Conservation (phyloP, 2,113 vertebrate genomes). For the Gobio gobio region DNA sequence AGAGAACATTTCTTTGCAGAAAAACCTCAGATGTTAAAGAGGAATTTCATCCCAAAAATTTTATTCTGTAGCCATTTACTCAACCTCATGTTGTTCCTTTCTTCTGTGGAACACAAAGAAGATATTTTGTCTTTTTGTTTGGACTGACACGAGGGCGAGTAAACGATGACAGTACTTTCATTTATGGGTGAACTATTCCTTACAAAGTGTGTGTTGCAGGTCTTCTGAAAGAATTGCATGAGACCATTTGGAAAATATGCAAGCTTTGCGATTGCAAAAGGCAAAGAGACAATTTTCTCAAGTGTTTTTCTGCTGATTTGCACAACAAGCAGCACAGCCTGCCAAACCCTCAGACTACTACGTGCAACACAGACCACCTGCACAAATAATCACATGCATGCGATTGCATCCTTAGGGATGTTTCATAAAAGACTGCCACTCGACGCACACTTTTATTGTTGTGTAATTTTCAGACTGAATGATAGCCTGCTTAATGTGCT, state of each 20-base stretch:
- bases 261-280: not conserved
- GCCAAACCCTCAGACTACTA: not conserved
- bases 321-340: not conserved
- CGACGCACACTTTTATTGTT: not conserved
- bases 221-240: not conserved
- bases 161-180: not conserved
- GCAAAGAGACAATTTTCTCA: not conserved
- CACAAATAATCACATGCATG: conserved; percentile 34
- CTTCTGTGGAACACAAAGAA: too few relatives aligned
- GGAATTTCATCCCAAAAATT: not conserved
- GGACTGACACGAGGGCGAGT: not conserved
- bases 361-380: conserved; percentile 7
- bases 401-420: not conserved
- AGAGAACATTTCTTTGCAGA: not conserved
- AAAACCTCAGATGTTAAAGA: not conserved
- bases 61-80: too few relatives aligned
- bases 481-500: not conserved
- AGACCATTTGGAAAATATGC: not conserved
- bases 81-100: too few relatives aligned
- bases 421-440: not conserved
- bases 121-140: not conserved
- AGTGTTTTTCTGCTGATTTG: conserved; percentile 6
- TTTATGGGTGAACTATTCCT: not conserved
- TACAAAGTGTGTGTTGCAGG: not conserved
- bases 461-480: not conserved